Evolutionary conservation across 2,888 invertebrate species (phyloP), one percentile per base, ranked within the genome.

Genomic region (Cheilosia vulpina): DNA sequence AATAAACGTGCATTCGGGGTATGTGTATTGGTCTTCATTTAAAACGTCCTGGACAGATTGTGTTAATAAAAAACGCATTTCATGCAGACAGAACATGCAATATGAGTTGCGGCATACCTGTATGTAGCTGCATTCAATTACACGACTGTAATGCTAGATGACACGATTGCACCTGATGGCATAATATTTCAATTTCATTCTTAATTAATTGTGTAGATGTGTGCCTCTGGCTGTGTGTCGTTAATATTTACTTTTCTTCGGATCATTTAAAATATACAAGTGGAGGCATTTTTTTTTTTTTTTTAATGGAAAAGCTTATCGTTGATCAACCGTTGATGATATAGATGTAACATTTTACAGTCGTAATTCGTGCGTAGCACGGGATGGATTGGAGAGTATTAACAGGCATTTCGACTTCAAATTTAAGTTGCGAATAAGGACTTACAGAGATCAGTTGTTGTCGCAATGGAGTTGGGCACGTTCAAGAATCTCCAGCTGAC

Each of bases 31-130:
- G 7, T 43, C 47, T 17, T 17, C 62, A 62, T 62, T 45, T 62
- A 17, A 45, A 62, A 62, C 43, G 27, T 62, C 43, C 62, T n/a
- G 43, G 62, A 62, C 62, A 43, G 60, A 43, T 43, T 60, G 62
- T 45, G 62, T 62, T 62, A 45, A 45, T 62, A 27, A 62, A 62
- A 45, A 45, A 11, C 7, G 13, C 45, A 45, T 62, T 62, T 62
- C 31, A 27, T 45, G 24, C 45, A 17, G 45, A 3, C 45, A 45
- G 17, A 6, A 45, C 17, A 45, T 45, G 45, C 45, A 17, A 17
- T 17, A 45, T 45, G 45, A 45, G n/a, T 43, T 43, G 43, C 45
- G 50, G 50, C 2, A 4, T 24, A 4, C 13, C 11, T 17, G 19
- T 4, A 19, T 9, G 19, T 11, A 47, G 3, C 9, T 47, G 1